Conservation (phyloP, 2,797 vertebrate genomes). For the Chanos chanos region DNA sequence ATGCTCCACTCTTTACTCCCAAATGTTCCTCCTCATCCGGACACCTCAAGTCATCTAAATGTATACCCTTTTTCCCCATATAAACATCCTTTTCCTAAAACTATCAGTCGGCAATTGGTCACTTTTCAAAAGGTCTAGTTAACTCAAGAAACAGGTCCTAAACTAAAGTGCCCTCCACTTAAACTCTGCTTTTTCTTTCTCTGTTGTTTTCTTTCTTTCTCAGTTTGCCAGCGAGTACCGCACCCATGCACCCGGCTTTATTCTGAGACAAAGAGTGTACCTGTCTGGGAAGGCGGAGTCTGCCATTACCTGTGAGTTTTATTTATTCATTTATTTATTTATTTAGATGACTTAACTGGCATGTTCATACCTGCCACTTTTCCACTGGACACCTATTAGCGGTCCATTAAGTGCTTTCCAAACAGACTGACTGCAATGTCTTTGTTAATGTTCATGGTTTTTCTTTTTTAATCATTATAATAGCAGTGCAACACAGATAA, state of each 20-base stretch:
- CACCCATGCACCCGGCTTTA: conserved; percentile 90
- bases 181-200: not conserved
- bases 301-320: conserved; percentile 91
- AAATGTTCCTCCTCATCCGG: conserved; percentile 25
- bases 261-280: conserved; percentile 90
- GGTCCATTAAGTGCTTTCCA: too few relatives aligned
- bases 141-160: too few relatives aligned
- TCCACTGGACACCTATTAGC: too few relatives aligned
- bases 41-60: too few relatives aligned
- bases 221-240: conserved; percentile 88
- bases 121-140: too few relatives aligned
- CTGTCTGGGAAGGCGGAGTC: conserved; percentile 87
- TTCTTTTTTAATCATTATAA: too few relatives aligned
- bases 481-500: too few relatives aligned
- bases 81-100: conserved; percentile 65
- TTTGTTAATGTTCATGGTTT: too few relatives aligned
- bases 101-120: conserved; percentile 54
- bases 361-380: not conserved
- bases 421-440: too few relatives aligned
- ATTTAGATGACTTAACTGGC: conserved; percentile 1
- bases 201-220: conserved; percentile 51
- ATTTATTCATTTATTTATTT: not conserved
- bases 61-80: conserved; percentile 50
- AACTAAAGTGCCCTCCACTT: not conserved
- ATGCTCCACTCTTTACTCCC: too few relatives aligned